Conservation (phyloP, 1,140 invertebrate species). For the Drosophila jambulina region DNA sequence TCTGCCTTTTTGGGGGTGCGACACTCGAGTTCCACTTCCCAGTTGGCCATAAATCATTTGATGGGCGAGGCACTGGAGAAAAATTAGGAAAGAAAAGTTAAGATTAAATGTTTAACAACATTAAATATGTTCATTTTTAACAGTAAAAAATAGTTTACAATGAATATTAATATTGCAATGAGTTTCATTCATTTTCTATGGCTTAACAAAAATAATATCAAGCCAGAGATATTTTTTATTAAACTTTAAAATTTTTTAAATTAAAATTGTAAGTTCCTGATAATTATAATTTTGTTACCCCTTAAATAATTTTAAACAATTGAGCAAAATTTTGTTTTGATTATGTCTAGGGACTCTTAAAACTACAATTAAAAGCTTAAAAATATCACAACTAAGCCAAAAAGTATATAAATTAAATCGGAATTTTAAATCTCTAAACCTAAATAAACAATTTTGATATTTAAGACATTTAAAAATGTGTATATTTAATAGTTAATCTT, state of each 20-base stretch:
- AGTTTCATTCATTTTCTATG: too few species aligned
- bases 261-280: too few species aligned
- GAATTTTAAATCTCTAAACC: too few species aligned
- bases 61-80: conserved; percentile 24
- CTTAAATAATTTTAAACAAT: too few species aligned
- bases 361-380: too few species aligned
- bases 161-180: neutral
- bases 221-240: neutral
- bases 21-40: conserved; percentile 59
- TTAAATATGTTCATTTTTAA: neutral
- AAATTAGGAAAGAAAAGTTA: neutral
- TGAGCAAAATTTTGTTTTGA: too few species aligned
- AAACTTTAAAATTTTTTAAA: neutral
- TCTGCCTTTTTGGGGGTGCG: conserved; percentile 34
- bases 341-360: too few species aligned
- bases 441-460: too few species aligned
- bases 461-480: too few species aligned
- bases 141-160: neutral
- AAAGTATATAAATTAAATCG: too few species aligned
- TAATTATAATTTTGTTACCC: too few species aligned
- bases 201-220: neutral
- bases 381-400: too few species aligned
- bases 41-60: conserved; percentile 67
- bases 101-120: neutral
- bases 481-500: neutral